phyloP scores from a whole-genome alignment of 2,113 vertebrate species.

The Leptobrachium leishanense region DNA sequence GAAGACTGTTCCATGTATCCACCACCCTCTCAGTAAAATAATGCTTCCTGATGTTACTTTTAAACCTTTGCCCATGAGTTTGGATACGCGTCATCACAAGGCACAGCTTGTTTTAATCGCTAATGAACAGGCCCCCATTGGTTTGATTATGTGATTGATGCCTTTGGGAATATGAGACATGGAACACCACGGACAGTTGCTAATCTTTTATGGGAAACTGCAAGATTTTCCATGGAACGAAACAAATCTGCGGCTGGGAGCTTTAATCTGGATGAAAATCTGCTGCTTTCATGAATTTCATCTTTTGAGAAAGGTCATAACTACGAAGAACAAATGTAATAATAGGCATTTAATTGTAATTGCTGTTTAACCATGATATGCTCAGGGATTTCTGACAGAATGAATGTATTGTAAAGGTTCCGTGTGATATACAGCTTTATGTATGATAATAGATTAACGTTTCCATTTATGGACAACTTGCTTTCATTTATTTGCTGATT shows the following conservation, averaged over 20 bases:
- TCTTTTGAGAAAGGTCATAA: too few species aligned
- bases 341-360: not conserved
- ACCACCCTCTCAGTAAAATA: too few species aligned
- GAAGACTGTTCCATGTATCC: too few species aligned
- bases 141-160: not conserved
- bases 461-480: not conserved
- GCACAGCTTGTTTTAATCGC: not conserved
- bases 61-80: too few species aligned
- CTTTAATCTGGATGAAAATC: conserved; percentile 26
- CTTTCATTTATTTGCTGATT: conserved; percentile 11
- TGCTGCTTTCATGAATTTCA: conserved; percentile 14
- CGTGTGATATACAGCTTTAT: not conserved
- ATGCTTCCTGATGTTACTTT: too few species aligned
- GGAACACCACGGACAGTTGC: not conserved
- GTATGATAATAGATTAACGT: not conserved
- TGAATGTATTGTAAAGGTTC: not conserved
- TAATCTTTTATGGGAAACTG: conserved; percentile 26
- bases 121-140: conserved; percentile 9
- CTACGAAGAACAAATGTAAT: not conserved
- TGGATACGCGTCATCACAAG: not conserved
- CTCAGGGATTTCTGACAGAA: not conserved
- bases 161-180: conserved; percentile 15
- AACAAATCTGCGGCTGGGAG: conserved; percentile 4
- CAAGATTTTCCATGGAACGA: conserved; percentile 17
- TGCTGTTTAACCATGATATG: not conserved